Evolutionary conservation across 1,140 invertebrate species (phyloP), one percentile per base, ranked within the genome.

Genomic region (Oncopodura yosiiana): DNA sequence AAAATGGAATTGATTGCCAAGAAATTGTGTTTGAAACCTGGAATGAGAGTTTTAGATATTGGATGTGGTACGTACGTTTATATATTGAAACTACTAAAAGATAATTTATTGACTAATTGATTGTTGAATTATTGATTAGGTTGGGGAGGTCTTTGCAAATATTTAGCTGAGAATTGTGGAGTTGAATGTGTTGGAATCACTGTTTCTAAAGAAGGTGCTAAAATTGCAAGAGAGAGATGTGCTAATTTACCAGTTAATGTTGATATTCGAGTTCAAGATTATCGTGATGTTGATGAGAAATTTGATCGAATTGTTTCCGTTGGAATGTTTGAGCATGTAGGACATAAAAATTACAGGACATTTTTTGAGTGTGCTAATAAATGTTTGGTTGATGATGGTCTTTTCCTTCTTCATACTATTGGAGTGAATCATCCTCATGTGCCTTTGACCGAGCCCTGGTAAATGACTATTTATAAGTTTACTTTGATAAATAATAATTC

Each of bases 21-120:
- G 19, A 65, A 58, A 45, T 42, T 69, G 8, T 42, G 61, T 14
- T n/a, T 69, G 9, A 61, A 65, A 38, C 49, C 65, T 2, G 59
- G 56, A 3, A 66, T 66, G 54, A 56, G 59, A 37, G 54, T 69
- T 29, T 53, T 69, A 2, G 67, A 69, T 46, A 67, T 69, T 32
- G 67, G 68, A 6, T 68, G 64, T 49, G 68, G 57, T 32, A 34
- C 32, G n/a, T n/a, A 34, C 19, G 8, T 34, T 9, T n/a, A 34
- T 34, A 34, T 9, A 34, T 34, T 9, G n/a, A 34, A 34, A 34
- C 8, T 34, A 8, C n/a, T 34, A 34, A 34, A 34, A 9, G 8
- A 34, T 34, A 34, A 8, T 9, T 34, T 34, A 9, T 9, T 34
- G 32, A 9, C 8, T 9, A 9, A n/a, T 9, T 34, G 8, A 39